These are phyloP conservation scores for Conopomorpha cramerella DNA, from an alignment of 1,140 invertebrate species.

Conservation along the genomic window DNA sequence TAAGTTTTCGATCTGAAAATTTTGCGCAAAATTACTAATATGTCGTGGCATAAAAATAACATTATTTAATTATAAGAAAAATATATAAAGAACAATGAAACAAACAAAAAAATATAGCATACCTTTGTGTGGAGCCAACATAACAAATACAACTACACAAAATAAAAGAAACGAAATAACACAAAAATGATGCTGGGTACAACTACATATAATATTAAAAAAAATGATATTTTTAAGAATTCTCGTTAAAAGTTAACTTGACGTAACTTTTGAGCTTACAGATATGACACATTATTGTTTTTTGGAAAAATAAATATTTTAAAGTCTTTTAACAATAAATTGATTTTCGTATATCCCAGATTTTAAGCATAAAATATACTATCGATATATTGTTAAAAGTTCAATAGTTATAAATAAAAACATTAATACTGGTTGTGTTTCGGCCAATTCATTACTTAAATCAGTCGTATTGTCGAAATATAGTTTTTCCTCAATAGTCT, in stretches of 20 bases:
- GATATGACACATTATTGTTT: background rate
- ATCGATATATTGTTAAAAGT: too few species aligned
- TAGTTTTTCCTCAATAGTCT: too few species aligned
- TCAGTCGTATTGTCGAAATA: too few species aligned
- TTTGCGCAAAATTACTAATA: background rate
- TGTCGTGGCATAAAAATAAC: background rate
- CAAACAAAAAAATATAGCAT: background rate
- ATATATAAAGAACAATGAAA: background rate
- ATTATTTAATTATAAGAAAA: conserved; percentile 1
- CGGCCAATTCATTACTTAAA: too few species aligned
- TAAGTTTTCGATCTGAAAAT: conserved; percentile 89
- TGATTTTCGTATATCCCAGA: too few species aligned
- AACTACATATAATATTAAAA: too few species aligned
- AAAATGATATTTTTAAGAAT: background rate
- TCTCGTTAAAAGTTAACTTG: background rate
- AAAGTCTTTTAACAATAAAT: too few species aligned
- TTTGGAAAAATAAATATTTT: too few species aligned
- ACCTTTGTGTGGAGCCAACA: background rate
- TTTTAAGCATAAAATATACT: too few species aligned
- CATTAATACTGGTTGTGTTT: too few species aligned
- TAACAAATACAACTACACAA: background rate
- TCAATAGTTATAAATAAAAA: too few species aligned
- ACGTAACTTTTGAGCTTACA: background rate
- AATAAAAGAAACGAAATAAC: background rate
- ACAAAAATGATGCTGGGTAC: background rate